These are phyloP conservation scores for Blennius ocellaris DNA, from an alignment of 2,113 vertebrate genomes.

Conservation along the genomic window DNA sequence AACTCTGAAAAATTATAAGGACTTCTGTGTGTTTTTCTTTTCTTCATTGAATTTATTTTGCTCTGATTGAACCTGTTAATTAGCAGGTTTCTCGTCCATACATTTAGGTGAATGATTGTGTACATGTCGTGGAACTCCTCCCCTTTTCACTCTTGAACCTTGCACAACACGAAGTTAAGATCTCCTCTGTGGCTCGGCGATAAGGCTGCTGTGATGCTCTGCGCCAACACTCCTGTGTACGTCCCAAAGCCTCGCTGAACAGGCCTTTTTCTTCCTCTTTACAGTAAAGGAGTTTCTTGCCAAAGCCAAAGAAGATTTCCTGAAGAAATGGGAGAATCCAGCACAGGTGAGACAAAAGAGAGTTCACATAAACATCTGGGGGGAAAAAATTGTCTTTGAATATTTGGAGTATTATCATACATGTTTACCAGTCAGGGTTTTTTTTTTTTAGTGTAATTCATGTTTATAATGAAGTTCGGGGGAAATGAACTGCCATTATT, in stretches of 20 bases:
- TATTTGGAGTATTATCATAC: no score
- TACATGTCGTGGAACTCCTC: no score
- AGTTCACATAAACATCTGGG: neutral
- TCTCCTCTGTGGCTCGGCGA: neutral
- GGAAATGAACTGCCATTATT: neutral
- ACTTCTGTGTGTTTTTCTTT: no score
- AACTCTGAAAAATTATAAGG: no score
- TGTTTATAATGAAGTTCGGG: no score
- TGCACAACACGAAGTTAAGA: neutral
- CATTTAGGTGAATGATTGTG: neutral
- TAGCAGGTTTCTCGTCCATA: no score
- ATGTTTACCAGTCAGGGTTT: no score
- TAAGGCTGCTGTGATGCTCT: neutral
- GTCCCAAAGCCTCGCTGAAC: neutral
- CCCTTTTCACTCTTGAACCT: neutral
- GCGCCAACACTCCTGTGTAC: neutral
- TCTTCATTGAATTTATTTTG: no score
- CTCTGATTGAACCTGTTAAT: no score
- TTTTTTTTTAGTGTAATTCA: no score
- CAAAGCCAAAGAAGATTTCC: conserved; percentile 96
- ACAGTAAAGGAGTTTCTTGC: conserved; percentile 95
- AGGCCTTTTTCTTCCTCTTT: conserved; percentile 36
- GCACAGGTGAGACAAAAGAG: conserved; percentile 83
- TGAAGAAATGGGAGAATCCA: conserved; percentile 96
- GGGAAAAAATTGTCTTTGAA: no score